These are phyloP conservation scores for Phodopus roborovskii DNA, from an alignment of 2,113 vertebrate species.

Conservation along the genomic window DNA sequence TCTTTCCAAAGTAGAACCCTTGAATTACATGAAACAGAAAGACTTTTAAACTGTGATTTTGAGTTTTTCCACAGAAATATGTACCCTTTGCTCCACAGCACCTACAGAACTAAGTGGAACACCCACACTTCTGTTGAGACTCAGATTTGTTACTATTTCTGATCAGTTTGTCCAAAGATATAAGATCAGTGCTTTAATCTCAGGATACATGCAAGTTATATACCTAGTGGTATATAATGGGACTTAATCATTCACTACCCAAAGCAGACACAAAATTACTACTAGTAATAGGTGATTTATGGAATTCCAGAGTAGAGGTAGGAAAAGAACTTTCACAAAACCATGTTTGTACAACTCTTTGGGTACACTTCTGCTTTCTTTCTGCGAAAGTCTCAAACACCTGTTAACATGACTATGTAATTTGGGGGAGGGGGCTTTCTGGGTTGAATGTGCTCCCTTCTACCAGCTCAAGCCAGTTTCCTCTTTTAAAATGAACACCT, in stretches of 20 bases:
- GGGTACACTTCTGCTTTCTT: neutral
- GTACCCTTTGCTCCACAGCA: conserved; percentile 51
- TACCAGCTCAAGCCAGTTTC: conserved; percentile 25
- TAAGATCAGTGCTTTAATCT: neutral
- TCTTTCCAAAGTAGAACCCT: neutral
- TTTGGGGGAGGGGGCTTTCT: neutral
- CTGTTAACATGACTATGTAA: neutral
- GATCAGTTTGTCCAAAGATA: conserved; percentile 38
- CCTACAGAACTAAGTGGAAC: neutral
- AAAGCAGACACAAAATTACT: neutral
- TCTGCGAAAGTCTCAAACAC: neutral
- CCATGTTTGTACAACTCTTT: neutral
- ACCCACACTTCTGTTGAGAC: conserved; percentile 32
- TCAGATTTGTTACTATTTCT: conserved; percentile 42
- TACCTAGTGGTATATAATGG: neutral
- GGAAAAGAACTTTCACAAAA: conserved; percentile 27
- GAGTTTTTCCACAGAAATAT: conserved; percentile 34
- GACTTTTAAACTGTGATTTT: neutral
- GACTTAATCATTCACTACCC: conserved; percentile 50
- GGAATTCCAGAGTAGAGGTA: neutral
- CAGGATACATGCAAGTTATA: neutral
- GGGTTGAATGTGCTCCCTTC: neutral
- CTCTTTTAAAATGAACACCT: conserved; percentile 5
- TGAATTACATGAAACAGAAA: neutral
- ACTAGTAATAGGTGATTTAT: neutral